Base-by-base conservation (phyloP, 1,140 invertebrate species). In the Lordiphosa clarofinis region DNA sequence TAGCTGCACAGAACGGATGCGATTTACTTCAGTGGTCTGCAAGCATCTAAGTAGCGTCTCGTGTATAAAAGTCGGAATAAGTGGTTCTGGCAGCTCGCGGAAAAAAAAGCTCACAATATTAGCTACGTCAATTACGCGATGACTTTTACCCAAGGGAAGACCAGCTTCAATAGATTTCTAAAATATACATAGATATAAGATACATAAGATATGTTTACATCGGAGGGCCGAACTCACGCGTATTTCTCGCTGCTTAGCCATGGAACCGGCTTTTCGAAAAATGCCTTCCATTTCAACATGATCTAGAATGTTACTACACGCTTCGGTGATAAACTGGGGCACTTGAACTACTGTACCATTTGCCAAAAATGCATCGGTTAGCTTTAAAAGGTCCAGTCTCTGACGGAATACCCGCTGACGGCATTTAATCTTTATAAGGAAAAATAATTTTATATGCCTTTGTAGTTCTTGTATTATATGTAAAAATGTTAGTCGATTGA, bases 241-340 rank as follows among this genome's bases (percentile, higher is more conserved):
- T 10, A 96, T 91, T 88, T 96, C 94, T 78, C 93, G 94, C 88
- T 96, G 95, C 66, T 95, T 91, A 42, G 91, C 90, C 58, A 95
- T 92, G 9, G 95, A 95, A 3, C 95, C 95, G 60, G 94, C 94
- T 90, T 96, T 96, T 24, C 96, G 91, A 79, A 97, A 97, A 37
- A 97, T 89, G 3, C 96, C 96, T 87, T 96, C 95, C 19, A 92
- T 92, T 33, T 92, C 91, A 24, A 94, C 90, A 88, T 94, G 91
- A 21, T 92, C 89, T 42, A 92, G 89, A 50, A 96, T 91, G 75
- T 92, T 92, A 13, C 91, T 90, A 67, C 94, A 93, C 63, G 94
- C 92, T 81, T 95, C 92, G 64, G 92, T 92, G 1, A 97, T 91
- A 86, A 96, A 93, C 67, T 91, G 90, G n/a, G 95, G 95, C 9